These are phyloP conservation scores for Aviceda subcristata DNA, from an alignment of 2,113 vertebrate species.

Conservation along the genomic window DNA sequence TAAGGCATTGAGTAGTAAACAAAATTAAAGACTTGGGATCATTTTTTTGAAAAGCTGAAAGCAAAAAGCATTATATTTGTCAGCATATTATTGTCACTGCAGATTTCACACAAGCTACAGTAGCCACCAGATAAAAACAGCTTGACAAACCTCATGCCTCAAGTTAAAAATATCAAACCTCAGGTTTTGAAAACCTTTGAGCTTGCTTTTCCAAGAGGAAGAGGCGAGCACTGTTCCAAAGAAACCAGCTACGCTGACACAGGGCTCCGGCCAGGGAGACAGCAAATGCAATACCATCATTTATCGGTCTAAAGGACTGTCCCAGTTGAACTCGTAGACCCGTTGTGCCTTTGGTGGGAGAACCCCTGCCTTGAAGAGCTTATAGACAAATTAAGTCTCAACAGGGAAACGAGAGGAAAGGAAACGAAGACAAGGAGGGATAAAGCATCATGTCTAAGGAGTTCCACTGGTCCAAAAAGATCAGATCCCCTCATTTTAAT, in stretches of 20 bases:
- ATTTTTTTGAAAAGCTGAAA: background rate
- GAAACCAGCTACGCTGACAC: background rate
- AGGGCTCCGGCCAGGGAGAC: background rate
- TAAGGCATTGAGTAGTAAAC: background rate
- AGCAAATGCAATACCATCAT: rapidly evolving
- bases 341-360: background rate
- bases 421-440: background rate
- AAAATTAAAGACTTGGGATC: background rate
- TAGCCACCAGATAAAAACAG: background rate
- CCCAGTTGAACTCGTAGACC: background rate
- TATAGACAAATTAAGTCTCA: background rate
- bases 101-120: background rate
- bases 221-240: background rate
- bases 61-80: background rate
- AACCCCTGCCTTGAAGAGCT: background rate
- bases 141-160: background rate
- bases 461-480: background rate
- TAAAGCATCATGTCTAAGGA: background rate
- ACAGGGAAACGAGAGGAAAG: background rate
- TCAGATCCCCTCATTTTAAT: background rate
- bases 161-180: background rate
- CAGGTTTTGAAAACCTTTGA: background rate
- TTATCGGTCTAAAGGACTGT: background rate
- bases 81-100: background rate
- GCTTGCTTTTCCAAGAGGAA: background rate